A percentile compares a stretch with the other conserved stretches of the same genome.
Evolutionary conservation across 2,113 vertebrate species (phyloP).

Genomic region (Raja brachyura): DNA sequence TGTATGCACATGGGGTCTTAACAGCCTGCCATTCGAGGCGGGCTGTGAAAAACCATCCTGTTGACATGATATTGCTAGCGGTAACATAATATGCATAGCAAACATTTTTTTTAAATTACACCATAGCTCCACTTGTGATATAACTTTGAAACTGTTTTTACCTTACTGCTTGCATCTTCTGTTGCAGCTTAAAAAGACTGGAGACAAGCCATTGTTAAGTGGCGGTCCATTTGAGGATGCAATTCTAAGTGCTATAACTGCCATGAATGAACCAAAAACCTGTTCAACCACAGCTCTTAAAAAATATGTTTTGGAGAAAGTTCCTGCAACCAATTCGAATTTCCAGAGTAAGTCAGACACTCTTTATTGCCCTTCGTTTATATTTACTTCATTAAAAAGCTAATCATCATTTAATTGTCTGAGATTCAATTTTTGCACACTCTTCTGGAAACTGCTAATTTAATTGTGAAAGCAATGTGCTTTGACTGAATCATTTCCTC

Average conservation of each 20-base stretch:
- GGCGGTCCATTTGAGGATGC: slow-evolving; percentile 83
- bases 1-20: too few species aligned
- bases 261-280: slow-evolving; percentile 98
- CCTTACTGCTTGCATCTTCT: not conserved
- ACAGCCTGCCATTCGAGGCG: too few species aligned
- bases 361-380: slow-evolving; percentile 12
- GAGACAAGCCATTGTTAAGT: slow-evolving; percentile 79
- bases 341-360: slow-evolving; percentile 66
- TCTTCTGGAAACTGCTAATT: not conserved
- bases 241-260: slow-evolving; percentile 86
- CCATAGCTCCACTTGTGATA: not conserved
- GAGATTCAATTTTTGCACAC: not conserved
- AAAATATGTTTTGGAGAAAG: slow-evolving; percentile 79
- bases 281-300: slow-evolving; percentile 88
- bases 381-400: not conserved
- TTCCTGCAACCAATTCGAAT: slow-evolving; percentile 79
- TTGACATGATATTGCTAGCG: too few species aligned
- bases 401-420: not conserved
- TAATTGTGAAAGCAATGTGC: not conserved
- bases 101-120: too few species aligned
- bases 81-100: too few species aligned
- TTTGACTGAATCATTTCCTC: too few species aligned
- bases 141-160: not conserved
- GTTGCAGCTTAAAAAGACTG: slow-evolving; percentile 79
- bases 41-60: too few species aligned